A percentile compares a stretch with the other conserved stretches of the same genome.
Conservation (phyloP, 2,113 vertebrate species). For the Glaucidium brasilianum region DNA sequence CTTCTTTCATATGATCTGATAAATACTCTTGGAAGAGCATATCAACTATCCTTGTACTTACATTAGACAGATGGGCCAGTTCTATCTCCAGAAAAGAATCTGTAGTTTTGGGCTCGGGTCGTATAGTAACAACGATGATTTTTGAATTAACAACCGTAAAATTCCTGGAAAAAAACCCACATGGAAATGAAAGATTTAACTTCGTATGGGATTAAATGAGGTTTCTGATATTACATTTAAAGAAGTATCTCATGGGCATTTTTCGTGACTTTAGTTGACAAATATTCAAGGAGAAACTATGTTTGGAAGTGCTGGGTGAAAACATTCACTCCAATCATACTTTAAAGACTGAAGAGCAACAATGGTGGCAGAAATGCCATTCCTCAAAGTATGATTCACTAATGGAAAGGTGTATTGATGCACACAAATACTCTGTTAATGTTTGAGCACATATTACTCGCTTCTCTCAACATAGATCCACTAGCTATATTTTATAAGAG, state of each 20-base stretch:
- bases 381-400: background rate
- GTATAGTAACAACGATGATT: constrained; percentile 96
- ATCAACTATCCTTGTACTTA: constrained; percentile 74
- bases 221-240: background rate
- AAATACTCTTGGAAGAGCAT: background rate
- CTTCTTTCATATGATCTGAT: background rate
- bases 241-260: background rate
- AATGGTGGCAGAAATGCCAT: background rate
- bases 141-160: constrained; percentile 96
- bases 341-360: background rate
- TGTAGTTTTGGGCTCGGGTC: constrained; percentile 88
- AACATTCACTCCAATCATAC: background rate
- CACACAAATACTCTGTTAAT: background rate
- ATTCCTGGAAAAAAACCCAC: constrained; percentile 78
- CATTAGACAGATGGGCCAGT: constrained; percentile 93
- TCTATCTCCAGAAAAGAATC: constrained; percentile 95
- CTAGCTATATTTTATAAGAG: background rate
- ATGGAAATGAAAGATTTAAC: background rate
- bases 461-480: background rate
- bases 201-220: background rate
- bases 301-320: background rate
- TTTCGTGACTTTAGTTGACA: background rate
- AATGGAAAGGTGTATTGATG: background rate
- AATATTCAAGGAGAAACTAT: background rate
- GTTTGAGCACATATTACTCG: background rate